Evolutionary conservation across 2,113 vertebrate genomes (phyloP).

Genomic region (Merops nubicus): DNA sequence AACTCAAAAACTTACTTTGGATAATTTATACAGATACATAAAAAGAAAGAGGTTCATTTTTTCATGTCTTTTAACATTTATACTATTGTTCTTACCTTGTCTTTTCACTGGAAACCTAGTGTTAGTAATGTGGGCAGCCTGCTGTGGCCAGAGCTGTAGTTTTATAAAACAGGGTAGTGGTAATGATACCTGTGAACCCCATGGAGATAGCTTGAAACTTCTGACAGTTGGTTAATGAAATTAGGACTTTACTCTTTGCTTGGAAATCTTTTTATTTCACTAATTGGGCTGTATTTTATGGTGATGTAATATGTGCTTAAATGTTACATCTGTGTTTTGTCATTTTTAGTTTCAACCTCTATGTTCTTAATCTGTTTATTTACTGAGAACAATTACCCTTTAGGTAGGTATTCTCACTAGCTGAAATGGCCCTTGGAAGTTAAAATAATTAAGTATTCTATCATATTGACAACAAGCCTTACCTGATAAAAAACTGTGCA

Average conservation of each 20-base stretch:
- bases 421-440: not conserved
- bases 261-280: slow-evolving; percentile 18
- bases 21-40: not conserved
- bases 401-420: not conserved
- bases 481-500: not conserved
- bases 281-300: slow-evolving; percentile 7
- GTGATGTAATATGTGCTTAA: not conserved
- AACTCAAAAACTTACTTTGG: not conserved
- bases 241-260: not conserved
- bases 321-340: not conserved
- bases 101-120: not conserved
- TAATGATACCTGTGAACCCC: slow-evolving; percentile 34
- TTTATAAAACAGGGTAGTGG: slow-evolving; percentile 7
- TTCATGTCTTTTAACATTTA: not conserved
- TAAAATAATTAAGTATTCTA: slow-evolving; percentile 37
- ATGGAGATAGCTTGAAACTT: not conserved
- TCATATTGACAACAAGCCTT: slow-evolving; percentile 15
- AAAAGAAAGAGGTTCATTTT: not conserved
- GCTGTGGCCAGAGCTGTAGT: slow-evolving; percentile 25
- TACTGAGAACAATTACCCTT: not conserved
- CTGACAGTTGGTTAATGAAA: slow-evolving; percentile 21
- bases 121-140: not conserved
- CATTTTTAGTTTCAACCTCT: not conserved
- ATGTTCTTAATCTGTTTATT: slow-evolving; percentile 37
- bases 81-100: not conserved